A percentile compares a stretch with the other conserved stretches of the same genome.
Conservation (phyloP, 1,140 invertebrate genomes). For the Apis florea region DNA sequence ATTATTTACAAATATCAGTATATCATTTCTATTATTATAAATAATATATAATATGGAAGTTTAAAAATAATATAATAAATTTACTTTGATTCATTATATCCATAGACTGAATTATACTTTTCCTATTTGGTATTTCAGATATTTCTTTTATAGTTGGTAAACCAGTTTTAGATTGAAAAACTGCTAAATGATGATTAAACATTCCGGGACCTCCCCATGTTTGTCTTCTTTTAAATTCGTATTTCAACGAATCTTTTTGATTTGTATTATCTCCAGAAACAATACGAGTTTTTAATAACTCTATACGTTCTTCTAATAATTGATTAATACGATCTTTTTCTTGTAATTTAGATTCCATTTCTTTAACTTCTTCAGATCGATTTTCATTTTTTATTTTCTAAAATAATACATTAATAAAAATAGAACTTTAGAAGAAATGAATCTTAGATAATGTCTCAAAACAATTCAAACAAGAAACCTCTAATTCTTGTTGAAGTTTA, state of each 20-base stretch:
- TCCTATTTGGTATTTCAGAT: slow-evolving; percentile 29
- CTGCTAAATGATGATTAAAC: slow-evolving; percentile 16
- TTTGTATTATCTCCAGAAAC: slow-evolving; percentile 33
- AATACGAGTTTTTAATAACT: slow-evolving; percentile 54
- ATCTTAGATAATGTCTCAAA: slow-evolving; percentile 1
- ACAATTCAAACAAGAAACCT: slow-evolving; percentile 62
- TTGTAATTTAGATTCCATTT: slow-evolving; percentile 52
- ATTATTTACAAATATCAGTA: not conserved
- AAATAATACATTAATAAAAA: not conserved
- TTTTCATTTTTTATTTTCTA: slow-evolving; percentile 49
- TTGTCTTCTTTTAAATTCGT: slow-evolving; percentile 47
- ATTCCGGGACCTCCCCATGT: slow-evolving; percentile 55
- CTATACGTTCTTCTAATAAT: slow-evolving; percentile 42
- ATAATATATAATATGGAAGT: not conserved
- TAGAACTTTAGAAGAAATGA: not conserved
- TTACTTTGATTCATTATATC: slow-evolving; percentile 46
- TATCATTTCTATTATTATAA: not conserved
- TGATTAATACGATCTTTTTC: slow-evolving; percentile 57
- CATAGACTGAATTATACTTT: slow-evolving; percentile 36
- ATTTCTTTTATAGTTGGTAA: slow-evolving; percentile 56
- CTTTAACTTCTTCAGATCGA: slow-evolving; percentile 31
- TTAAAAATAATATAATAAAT: not conserved
- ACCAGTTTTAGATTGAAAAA: not conserved
- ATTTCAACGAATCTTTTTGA: slow-evolving; percentile 23
- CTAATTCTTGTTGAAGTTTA: slow-evolving; percentile 77